Evolutionary conservation across 2,113 vertebrate species (phyloP), one percentile per base, ranked within the genome.

Genomic region (Lycaon pictus): DNA sequence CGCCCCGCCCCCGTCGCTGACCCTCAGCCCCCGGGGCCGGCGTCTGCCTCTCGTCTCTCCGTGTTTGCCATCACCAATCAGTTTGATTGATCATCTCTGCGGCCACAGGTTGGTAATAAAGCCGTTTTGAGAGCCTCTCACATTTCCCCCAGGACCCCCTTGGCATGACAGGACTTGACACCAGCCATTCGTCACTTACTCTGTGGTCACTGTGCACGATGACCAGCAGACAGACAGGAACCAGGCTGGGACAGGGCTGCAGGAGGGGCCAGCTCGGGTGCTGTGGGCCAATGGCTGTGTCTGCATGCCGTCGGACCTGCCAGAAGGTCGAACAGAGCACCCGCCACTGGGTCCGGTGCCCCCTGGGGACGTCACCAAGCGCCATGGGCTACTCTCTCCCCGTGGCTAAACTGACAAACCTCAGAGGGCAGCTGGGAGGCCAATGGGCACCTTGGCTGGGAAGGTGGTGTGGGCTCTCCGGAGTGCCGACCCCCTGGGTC

Each of bases 111-210:
- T 99, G 99, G 99, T 99, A 99, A 99, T 99, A 96, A 99, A 99
- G 99, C 99, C 99, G 98, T 99, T 99, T 98, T 98, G 99, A 98
- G 98, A 99, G 98, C 97, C 98, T 98, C 96, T 97, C 97, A 96
- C 98, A 99, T 99, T 99, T 99, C 99, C 99, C 99, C 96, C 92
- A 98, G 99, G 99, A 99, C 98, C 93, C 98, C 97, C 94, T 86
- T 98, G 98, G 98, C 99, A 98, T 99, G 99, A 99, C 99, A 99
- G 99, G 99, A 98, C 98, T 99, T 99, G 99, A 99, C 99, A 99
- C 99, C 90, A 97, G 99, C 99, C 99, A 99, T 99, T 99, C 96
- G 99, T 99, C 99, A 99, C 99, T 98, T 99, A 98, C 98, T 99
- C 99, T 94, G 98, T 98, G 98, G 98, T 97, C 98, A 97, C 77